These are phyloP conservation scores for Acronicta leporina DNA, from an alignment of 2,888 invertebrate species.

Conservation along the genomic window DNA sequence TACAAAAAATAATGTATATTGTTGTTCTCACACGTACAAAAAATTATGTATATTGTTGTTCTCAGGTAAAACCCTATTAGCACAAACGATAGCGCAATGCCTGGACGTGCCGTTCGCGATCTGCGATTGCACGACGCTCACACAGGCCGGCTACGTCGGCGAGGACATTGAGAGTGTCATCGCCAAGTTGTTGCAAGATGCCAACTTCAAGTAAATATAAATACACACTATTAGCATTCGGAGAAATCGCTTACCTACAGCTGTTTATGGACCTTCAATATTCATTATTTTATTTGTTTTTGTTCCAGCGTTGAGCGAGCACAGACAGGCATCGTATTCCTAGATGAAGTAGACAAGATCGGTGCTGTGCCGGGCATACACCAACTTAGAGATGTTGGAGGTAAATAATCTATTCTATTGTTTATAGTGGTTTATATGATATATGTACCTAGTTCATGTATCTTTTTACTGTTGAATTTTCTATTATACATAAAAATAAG, in stretches of 20 bases:
- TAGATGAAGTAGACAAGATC: slow-evolving; percentile 99
- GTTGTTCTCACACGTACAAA: too few species aligned
- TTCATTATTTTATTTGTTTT: not conserved
- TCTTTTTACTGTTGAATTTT: too few species aligned
- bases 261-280: too few species aligned
- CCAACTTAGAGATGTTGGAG: slow-evolving; percentile 98
- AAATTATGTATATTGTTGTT: too few species aligned
- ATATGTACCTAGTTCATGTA: too few species aligned
- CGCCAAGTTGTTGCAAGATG: slow-evolving; percentile 98
- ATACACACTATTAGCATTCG: too few species aligned
- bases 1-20: too few species aligned
- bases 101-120: slow-evolving; percentile 99
- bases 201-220: slow-evolving; percentile 93
- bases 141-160: slow-evolving; percentile 99
- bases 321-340: slow-evolving; percentile 99
- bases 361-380: slow-evolving; percentile 97
- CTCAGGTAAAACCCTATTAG: slow-evolving; percentile 97
- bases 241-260: too few species aligned
- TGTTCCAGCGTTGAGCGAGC: slow-evolving; percentile 96
- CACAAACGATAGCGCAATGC: slow-evolving; percentile 99
- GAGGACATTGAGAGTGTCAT: slow-evolving; percentile 99
- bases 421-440: not conserved
- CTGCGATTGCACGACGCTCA: slow-evolving; percentile 98
- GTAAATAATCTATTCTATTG: slow-evolving; percentile 63
- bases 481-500: too few species aligned